Conservation (phyloP, 2,113 vertebrate species). For the Coptodon rendalli region DNA sequence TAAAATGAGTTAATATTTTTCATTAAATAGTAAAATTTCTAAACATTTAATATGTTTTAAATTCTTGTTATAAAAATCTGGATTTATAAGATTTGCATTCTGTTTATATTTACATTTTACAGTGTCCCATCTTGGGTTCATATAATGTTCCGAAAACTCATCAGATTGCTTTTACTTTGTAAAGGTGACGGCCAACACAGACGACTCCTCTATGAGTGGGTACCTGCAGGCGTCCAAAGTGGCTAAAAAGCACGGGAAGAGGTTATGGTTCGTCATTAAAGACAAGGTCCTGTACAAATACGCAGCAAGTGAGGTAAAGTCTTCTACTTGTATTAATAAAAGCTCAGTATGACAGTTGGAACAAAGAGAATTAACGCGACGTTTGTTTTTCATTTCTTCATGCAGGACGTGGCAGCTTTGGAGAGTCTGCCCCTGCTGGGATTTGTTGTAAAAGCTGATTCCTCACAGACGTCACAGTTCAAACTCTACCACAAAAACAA, state of each 20-base stretch:
- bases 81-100: not conserved
- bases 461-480: slow-evolving; percentile 75
- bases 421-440: slow-evolving; percentile 94
- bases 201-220: slow-evolving; percentile 94
- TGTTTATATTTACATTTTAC: not conserved
- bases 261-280: slow-evolving; percentile 97
- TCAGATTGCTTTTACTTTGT: not conserved
- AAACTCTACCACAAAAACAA: slow-evolving; percentile 93
- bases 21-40: not conserved
- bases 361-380: not conserved
- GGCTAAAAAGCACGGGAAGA: slow-evolving; percentile 89
- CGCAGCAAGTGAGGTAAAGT: slow-evolving; percentile 93
- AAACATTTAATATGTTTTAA: not conserved
- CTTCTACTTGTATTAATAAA: not conserved
- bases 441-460: slow-evolving; percentile 83
- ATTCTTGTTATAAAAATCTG: not conserved
- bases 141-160: not conserved
- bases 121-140: not conserved
- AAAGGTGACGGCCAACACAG: slow-evolving; percentile 90
- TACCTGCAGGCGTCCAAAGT: slow-evolving; percentile 89
- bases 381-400: not conserved
- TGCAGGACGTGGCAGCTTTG: slow-evolving; percentile 90
- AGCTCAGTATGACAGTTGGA: not conserved
- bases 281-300: slow-evolving; percentile 97
- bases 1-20: not conserved